phyloP scores from a whole-genome alignment of 1,140 invertebrate genomes.

The Linepithema humile region DNA sequence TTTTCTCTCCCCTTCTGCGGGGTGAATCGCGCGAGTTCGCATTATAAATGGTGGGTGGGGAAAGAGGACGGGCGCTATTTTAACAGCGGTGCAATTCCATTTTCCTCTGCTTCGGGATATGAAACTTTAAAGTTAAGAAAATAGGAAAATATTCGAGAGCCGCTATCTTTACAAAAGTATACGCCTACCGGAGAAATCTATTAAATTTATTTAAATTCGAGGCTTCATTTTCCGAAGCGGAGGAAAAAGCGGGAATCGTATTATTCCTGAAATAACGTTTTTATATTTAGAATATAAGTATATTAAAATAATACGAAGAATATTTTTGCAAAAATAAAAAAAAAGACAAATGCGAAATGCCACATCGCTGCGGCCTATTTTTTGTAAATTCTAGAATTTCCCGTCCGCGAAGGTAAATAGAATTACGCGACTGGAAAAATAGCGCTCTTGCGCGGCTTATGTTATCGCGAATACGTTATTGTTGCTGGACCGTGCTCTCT shows the following conservation, averaged over 20 bases:
- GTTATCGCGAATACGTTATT: constrained; percentile 29
- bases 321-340: constrained; percentile 28
- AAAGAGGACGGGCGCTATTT: not conserved
- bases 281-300: constrained; percentile 29
- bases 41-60: constrained; percentile 42
- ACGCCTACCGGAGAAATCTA: not conserved
- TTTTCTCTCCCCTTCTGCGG: constrained; percentile 2
- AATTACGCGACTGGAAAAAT: constrained; percentile 7
- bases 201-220: constrained; percentile 22
- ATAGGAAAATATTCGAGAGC: constrained; percentile 47
- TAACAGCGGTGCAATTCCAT: constrained; percentile 50
- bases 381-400: constrained; percentile 40
- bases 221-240: not conserved
- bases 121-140: constrained; percentile 52
- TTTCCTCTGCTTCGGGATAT: constrained; percentile 43
- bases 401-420: not conserved
- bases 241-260: not conserved
- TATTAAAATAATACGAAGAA: constrained; percentile 44
- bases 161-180: not conserved
- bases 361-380: constrained; percentile 2
- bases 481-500: constrained; percentile 3
- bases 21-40: constrained; percentile 30
- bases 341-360: too few species aligned
- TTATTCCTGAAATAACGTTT: constrained; percentile 16
- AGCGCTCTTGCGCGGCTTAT: not conserved